These are phyloP conservation scores for Borostomias antarcticus DNA, from an alignment of 2,797 vertebrate species.

Conservation along the genomic window DNA sequence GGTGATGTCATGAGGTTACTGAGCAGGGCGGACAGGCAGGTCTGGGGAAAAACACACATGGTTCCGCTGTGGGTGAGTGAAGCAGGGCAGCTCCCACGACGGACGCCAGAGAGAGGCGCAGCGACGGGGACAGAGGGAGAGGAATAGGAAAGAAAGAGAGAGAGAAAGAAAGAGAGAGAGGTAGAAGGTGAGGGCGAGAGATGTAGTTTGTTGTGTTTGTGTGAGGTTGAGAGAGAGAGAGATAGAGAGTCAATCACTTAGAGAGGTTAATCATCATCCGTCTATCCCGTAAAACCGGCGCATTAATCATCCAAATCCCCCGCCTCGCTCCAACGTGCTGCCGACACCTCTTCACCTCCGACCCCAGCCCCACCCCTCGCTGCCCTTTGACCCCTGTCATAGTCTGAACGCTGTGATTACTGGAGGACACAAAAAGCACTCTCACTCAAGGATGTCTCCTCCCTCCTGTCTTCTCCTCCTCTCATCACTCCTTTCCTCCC, in stretches of 20 bases:
- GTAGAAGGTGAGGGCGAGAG: neutral
- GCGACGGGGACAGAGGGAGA: neutral
- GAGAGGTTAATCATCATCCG: slow-evolving; percentile 47
- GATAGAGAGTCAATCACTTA: slow-evolving; percentile 33
- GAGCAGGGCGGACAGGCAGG: slow-evolving; percentile 19
- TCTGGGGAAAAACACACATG: slow-evolving; percentile 34
- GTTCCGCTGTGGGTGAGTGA: slow-evolving; percentile 43
- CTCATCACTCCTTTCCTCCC: no score
- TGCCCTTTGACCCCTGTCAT: slow-evolving; percentile 9
- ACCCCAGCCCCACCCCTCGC: slow-evolving; percentile 33
- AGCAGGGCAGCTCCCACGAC: slow-evolving; percentile 47
- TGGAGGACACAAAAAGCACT: neutral
- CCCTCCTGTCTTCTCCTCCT: neutral
- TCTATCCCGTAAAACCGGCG: slow-evolving; percentile 24
- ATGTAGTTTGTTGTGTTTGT: no score
- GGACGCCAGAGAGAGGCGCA: slow-evolving; percentile 7
- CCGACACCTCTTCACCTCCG: slow-evolving; percentile 31
- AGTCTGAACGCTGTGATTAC: neutral
- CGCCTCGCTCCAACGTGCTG: slow-evolving; percentile 30
- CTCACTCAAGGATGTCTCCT: neutral
- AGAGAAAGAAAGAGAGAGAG: slow-evolving; percentile 15
- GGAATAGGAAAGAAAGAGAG: slow-evolving; percentile 14
- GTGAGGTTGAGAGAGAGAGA: slow-evolving; percentile 17
- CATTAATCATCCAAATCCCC: slow-evolving; percentile 57
- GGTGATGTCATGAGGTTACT: slow-evolving; percentile 36